Conservation (phyloP, 1,140 invertebrate genomes). For the Trachymyrmex septentrionalis region DNA sequence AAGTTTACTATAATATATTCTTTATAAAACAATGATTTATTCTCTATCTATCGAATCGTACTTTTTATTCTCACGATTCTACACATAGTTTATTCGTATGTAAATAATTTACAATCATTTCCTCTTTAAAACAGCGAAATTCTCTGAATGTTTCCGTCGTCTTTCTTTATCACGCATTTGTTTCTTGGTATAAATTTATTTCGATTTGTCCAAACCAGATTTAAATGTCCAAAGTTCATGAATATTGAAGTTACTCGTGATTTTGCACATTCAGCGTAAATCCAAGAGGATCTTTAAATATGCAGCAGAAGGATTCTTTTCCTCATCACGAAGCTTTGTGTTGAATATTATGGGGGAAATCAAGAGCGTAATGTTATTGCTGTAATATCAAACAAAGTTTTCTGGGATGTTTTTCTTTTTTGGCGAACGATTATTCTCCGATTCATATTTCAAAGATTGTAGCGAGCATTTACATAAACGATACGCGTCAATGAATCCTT, state of each 20-base stretch:
- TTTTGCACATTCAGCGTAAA: constrained; percentile 46
- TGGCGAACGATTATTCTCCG: not conserved
- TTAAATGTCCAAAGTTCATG: constrained; percentile 37
- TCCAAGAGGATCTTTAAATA: constrained; percentile 46
- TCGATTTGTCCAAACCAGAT: constrained; percentile 52
- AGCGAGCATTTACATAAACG: not conserved
- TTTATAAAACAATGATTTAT: constrained; percentile 5
- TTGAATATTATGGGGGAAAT: constrained; percentile 34
- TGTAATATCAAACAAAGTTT: constrained; percentile 12
- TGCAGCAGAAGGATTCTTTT: constrained; percentile 35
- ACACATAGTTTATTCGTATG: not conserved
- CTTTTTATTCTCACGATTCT: constrained; percentile 2
- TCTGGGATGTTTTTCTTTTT: not conserved
- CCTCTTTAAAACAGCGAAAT: not conserved
- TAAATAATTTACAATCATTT: not conserved
- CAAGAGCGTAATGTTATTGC: not conserved
- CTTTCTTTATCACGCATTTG: constrained; percentile 42
- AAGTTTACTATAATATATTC: not conserved
- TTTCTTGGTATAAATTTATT: constrained; percentile 27
- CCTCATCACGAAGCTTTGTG: not conserved
- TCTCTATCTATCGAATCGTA: not conserved
- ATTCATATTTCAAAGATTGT: constrained; percentile 17
- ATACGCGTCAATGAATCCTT: not conserved
- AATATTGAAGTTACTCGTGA: constrained; percentile 56
- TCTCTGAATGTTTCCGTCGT: not conserved